A percentile compares a stretch with the other conserved stretches of the same genome.
phyloP scores from a whole-genome alignment of 2,113 vertebrate species.

The Mionectes macconnelli region DNA sequence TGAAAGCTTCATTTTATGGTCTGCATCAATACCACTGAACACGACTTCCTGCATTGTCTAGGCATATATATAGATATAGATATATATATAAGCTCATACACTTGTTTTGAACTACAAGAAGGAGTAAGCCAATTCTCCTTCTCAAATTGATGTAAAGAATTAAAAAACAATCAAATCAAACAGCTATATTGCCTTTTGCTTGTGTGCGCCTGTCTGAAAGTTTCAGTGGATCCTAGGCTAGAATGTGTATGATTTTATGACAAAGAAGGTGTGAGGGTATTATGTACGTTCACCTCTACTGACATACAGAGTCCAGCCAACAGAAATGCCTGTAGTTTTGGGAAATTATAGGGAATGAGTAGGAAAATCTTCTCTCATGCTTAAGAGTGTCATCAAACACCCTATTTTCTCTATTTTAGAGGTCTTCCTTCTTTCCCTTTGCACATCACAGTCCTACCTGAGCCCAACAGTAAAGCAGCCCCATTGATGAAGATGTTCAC shows the following conservation, averaged over 20 bases:
- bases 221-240: background rate
- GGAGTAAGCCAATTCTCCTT: background rate
- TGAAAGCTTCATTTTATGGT: background rate
- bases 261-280: background rate
- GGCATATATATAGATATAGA: background rate
- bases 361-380: background rate
- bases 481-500: background rate
- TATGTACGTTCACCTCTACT: background rate
- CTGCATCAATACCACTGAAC: background rate
- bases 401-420: background rate
- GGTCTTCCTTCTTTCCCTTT: background rate
- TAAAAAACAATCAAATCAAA: background rate
- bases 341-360: background rate
- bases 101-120: background rate
- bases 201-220: background rate
- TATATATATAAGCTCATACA: background rate
- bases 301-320: background rate
- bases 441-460: background rate
- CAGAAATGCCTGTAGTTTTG: background rate
- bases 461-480: background rate
- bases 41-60: background rate
- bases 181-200: background rate
- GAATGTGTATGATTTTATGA: background rate
- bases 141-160: background rate
- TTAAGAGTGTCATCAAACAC: background rate